Base-by-base conservation (phyloP, 2,888 invertebrate genomes). In the Athetis lepigone region DNA sequence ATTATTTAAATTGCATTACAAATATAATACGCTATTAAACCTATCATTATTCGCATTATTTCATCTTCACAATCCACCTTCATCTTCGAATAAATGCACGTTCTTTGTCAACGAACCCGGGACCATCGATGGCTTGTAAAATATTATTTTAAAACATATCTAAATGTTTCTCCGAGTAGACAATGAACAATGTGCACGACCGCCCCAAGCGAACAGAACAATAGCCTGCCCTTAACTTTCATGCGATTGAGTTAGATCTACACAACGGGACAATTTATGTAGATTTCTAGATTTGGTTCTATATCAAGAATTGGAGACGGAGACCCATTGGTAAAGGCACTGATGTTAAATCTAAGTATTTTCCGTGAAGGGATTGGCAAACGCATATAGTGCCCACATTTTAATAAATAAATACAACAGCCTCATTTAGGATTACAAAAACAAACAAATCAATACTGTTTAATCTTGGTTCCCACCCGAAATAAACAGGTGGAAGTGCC, bases 121-220 rank as follows among this genome's bases (percentile, higher is more conserved):
- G 66, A 69, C 71, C 63, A 71, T 71, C 77, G 75, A 80, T 67
- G 59, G 68, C 75, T 85, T 77, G 75, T 85, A 84, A 83, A 86
- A 80, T 84, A 83, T 81, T 84, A 83, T 87, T 85, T 83, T 83
- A 83, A 84, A 83, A 83, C 77, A 81, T 80, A 85, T 83, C 80
- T 70, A 56, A 75, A 74, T 64, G 83, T 85, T 86, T 85, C 83
- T 82, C 46, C 67, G 82, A 83, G 87, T 86, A 90, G 85, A 92
- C 93, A 93, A 92, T 92, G 90, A 84, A 91, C 91, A 91, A 91
- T 88, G 89, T 81, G 87, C 89, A 87, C 88, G 91, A 91, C 85
- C 83, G 87, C 88, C 85, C 78, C 77, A 61, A 84, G 88, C 82
- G 47, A 63, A 60, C 50, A 54, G 74, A 87, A 91, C 90, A 90